These are phyloP conservation scores for Gorilla gorilla DNA, from an alignment of 2,113 vertebrate genomes.

Conservation along the genomic window DNA sequence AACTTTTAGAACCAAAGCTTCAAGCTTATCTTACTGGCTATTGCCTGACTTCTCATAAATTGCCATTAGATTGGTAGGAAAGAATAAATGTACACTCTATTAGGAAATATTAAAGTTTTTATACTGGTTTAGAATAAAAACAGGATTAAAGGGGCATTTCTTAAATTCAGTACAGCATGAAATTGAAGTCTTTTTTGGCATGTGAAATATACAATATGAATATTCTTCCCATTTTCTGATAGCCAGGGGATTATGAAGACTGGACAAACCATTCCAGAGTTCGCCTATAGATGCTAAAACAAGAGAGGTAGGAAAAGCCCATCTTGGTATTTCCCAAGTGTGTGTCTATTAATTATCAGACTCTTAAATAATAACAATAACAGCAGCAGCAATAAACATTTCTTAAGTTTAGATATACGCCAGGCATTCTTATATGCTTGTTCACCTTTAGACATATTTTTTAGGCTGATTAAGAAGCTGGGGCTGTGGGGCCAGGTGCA, in stretches of 20 bases:
- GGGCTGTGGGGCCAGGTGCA: background rate
- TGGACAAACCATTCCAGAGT: background rate
- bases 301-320: background rate
- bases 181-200: conserved; percentile 80
- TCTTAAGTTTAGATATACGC: background rate
- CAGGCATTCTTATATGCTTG: background rate
- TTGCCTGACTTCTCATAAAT: conserved; percentile 81
- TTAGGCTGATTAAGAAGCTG: background rate
- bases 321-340: background rate
- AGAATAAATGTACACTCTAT: conserved; percentile 79
- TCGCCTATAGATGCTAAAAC: background rate
- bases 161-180: conserved; percentile 79
- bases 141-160: conserved; percentile 80
- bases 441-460: background rate
- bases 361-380: background rate
- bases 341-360: background rate
- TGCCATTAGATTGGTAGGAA: conserved; percentile 79
- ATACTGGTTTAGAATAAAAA: conserved; percentile 81
- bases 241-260: conserved; percentile 53
- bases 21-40: conserved; percentile 76
- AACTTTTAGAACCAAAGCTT: conserved; percentile 83
- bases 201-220: conserved; percentile 77
- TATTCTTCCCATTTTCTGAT: conserved; percentile 69
- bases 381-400: background rate
- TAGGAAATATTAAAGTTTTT: conserved; percentile 83